These are phyloP conservation scores for Drosophila tristis DNA, from an alignment of 1,140 invertebrate species.

Conservation along the genomic window DNA sequence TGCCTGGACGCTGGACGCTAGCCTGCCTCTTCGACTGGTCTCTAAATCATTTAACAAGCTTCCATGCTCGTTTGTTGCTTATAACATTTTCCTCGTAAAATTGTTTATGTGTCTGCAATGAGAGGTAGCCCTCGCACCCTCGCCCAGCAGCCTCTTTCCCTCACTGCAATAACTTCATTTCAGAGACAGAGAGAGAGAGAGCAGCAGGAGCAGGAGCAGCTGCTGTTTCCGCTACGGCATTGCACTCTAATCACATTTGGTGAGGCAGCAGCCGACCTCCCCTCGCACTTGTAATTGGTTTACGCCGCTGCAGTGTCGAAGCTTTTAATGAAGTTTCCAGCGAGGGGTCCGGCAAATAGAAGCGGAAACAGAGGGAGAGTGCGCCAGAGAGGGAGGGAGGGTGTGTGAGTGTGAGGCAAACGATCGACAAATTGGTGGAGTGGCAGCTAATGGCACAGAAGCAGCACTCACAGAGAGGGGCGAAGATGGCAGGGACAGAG, in stretches of 20 bases:
- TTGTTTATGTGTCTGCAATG: conserved; percentile 62
- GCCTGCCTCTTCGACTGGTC: neutral
- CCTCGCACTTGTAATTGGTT: conserved; percentile 69
- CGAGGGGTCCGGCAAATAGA: neutral
- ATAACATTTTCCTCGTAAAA: conserved; percentile 67
- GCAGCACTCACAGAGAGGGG: neutral
- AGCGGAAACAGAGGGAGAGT: neutral
- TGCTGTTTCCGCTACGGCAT: conserved; percentile 43
- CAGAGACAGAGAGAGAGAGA: no score
- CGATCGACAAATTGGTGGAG: conserved; percentile 52
- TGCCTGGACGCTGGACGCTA: conserved; percentile 1
- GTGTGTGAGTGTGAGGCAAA: conserved; percentile 20
- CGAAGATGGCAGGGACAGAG: neutral
- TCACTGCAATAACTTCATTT: conserved; percentile 10
- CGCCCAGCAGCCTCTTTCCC: neutral
- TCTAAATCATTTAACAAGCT: conserved; percentile 78
- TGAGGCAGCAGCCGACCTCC: conserved; percentile 1
- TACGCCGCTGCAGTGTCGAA: conserved; percentile 56
- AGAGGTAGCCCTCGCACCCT: neutral
- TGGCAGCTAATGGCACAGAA: conserved; percentile 37
- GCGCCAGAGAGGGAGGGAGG: neutral
- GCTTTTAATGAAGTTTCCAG: conserved; percentile 70
- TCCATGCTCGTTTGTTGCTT: conserved; percentile 50
- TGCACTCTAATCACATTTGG: conserved; percentile 80
- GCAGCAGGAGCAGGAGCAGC: conserved; percentile 16